Percentiles rank a stretch among this genome's conserved stretches.
Evolutionary conservation across 2,888 invertebrate genomes (phyloP).

Genomic region (Galerucella pusilla): DNA sequence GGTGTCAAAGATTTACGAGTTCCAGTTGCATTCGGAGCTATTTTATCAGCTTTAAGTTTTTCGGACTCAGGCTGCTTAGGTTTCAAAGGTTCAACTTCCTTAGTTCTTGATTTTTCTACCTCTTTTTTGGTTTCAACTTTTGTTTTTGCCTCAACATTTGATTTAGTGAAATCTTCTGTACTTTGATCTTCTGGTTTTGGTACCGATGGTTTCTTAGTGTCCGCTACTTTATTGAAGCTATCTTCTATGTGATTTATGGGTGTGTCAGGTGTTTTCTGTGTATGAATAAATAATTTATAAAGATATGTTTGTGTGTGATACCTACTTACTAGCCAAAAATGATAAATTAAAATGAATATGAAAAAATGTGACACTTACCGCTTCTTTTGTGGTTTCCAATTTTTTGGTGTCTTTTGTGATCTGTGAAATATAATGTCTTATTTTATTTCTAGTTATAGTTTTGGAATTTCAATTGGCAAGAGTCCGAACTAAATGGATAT

Average conservation of each 20-base stretch:
- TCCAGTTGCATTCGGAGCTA: conserved; percentile 17
- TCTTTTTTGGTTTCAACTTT: conserved; percentile 48
- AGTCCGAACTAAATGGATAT: too few relatives aligned
- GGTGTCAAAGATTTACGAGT: conserved; percentile 46
- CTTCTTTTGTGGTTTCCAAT: conserved; percentile 59
- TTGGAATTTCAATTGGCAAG: background rate
- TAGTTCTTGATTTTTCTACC: conserved; percentile 24
- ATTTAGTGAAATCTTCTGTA: conserved; percentile 45
- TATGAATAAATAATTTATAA: conserved; percentile 38
- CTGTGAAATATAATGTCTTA: conserved; percentile 45
- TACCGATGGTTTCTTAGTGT: conserved; percentile 56
- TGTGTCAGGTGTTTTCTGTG: conserved; percentile 57
- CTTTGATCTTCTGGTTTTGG: conserved; percentile 48
- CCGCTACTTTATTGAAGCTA: conserved; percentile 61
- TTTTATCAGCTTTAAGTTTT: conserved; percentile 7
- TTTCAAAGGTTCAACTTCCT: conserved; percentile 13
- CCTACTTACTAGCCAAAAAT: conserved; percentile 19
- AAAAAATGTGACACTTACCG: conserved; percentile 52
- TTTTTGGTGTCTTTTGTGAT: conserved; percentile 55
- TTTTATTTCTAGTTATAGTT: background rate
- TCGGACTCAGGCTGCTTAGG: background rate
- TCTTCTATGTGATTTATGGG: conserved; percentile 64
- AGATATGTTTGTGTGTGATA: conserved; percentile 8
- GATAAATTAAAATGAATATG: conserved; percentile 15
- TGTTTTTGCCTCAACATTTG: conserved; percentile 45